Percentiles rank a stretch among this genome's conserved stretches.
Conservation (phyloP, 1,140 invertebrate genomes). For the Calycopis cecrops region DNA sequence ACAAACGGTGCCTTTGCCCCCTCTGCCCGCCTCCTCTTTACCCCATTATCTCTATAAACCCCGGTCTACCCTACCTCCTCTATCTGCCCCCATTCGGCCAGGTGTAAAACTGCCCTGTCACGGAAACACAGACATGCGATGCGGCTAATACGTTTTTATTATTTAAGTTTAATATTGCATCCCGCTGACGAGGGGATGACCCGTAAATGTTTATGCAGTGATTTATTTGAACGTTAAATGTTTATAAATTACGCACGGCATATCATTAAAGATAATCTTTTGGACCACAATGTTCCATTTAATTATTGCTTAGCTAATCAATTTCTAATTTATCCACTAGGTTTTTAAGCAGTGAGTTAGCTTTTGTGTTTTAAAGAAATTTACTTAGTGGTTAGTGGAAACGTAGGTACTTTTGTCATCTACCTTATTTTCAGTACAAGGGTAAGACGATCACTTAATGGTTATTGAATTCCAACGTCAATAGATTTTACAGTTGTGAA, state of each 20-base stretch:
- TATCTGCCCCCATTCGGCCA: slow-evolving; percentile 40
- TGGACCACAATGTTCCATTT: no score
- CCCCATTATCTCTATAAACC: slow-evolving; percentile 43
- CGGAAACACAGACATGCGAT: slow-evolving; percentile 70
- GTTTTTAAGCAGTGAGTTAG: no score
- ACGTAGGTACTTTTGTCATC: no score
- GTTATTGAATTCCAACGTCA: no score
- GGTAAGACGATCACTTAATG: no score
- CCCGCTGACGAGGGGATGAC: slow-evolving; percentile 48
- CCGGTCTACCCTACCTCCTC: slow-evolving; percentile 30
- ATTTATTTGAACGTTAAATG: slow-evolving; percentile 51
- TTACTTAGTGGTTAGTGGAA: no score
- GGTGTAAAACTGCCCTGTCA: slow-evolving; percentile 72
- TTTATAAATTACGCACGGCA: background rate
- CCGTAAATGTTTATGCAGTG: slow-evolving; percentile 64
- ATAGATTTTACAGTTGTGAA: no score
- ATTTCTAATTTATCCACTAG: no score
- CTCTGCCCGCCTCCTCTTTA: slow-evolving; percentile 39
- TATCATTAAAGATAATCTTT: no score
- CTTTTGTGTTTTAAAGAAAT: no score
- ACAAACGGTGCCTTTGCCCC: slow-evolving; percentile 56
- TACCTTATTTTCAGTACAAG: no score
- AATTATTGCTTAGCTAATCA: no score
- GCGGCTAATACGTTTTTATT: slow-evolving; percentile 72
- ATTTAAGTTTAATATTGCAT: slow-evolving; percentile 61